Conservation (phyloP, 2,113 vertebrate species). For the Zosterops borbonicus region DNA sequence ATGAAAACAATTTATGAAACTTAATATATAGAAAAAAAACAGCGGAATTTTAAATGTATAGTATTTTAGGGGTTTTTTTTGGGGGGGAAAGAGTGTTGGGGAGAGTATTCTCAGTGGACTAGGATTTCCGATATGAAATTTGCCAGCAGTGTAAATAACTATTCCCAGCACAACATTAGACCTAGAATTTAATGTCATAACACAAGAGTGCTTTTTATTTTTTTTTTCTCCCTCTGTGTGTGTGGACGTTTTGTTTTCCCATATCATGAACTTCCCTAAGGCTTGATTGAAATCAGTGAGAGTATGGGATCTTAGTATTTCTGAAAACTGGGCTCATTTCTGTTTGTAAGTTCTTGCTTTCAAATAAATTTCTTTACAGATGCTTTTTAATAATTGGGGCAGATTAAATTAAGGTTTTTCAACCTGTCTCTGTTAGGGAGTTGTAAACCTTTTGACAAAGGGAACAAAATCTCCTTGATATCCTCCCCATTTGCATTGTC, state of each 20-base stretch:
- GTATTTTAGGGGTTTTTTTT: conserved; percentile 34
- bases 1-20: not conserved
- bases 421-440: not conserved
- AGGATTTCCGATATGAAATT: conserved; percentile 79
- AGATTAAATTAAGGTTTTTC: not conserved
- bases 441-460: not conserved
- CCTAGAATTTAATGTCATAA: conserved; percentile 81
- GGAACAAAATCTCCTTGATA: conserved; percentile 1
- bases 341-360: not conserved
- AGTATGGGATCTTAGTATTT: not conserved
- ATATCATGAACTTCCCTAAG: conserved; percentile 51
- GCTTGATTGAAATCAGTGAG: not conserved
- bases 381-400: not conserved
- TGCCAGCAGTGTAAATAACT: conserved; percentile 81
- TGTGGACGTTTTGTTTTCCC: conserved; percentile 65
- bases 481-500: not conserved
- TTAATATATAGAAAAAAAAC: conserved; percentile 21
- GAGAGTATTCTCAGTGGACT: conserved; percentile 72
- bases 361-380: not conserved
- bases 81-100: not conserved
- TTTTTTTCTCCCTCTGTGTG: not conserved
- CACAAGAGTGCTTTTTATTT: conserved; percentile 43
- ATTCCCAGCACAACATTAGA: conserved; percentile 81
- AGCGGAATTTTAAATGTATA: conserved; percentile 54
- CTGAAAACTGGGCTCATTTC: not conserved